A percentile compares a stretch with the other conserved stretches of the same genome.
These are phyloP conservation scores for Origma solitaria DNA, from an alignment of 2,113 vertebrate species.

Conservation along the genomic window DNA sequence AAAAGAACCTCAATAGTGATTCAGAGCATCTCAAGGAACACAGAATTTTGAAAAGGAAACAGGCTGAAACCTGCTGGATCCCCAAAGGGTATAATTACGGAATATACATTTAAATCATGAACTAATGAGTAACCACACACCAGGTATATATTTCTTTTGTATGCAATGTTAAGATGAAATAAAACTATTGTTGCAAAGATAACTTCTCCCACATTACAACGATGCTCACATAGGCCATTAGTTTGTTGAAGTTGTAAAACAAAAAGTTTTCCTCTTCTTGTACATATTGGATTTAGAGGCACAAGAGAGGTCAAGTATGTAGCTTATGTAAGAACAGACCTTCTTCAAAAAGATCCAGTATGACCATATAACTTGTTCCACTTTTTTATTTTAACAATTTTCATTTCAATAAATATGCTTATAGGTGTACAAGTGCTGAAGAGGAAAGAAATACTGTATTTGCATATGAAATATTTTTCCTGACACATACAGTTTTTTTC, in stretches of 20 bases:
- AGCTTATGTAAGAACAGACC: neutral
- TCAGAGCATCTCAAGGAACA: neutral
- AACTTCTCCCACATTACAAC: neutral
- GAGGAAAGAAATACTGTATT: neutral
- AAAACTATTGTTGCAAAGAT: neutral
- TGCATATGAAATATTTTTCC: neutral
- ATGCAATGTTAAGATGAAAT: neutral
- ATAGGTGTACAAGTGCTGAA: neutral
- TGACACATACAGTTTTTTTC: neutral
- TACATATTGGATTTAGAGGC: neutral
- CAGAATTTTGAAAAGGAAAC: neutral
- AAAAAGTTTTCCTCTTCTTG: neutral
- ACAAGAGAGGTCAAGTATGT: neutral
- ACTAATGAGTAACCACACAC: neutral
- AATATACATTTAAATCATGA: neutral
- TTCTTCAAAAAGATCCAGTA: neutral
- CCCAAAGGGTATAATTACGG: neutral
- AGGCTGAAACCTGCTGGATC: neutral
- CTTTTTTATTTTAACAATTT: neutral
- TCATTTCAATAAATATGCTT: neutral
- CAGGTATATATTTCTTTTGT: neutral
- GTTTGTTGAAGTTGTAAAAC: neutral
- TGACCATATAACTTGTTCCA: neutral
- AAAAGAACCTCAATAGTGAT: neutral
- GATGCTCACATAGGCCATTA: neutral